Evolutionary conservation across 2,113 vertebrate species (phyloP), one percentile per base, ranked within the genome.

Genomic region (Ia io): DNA sequence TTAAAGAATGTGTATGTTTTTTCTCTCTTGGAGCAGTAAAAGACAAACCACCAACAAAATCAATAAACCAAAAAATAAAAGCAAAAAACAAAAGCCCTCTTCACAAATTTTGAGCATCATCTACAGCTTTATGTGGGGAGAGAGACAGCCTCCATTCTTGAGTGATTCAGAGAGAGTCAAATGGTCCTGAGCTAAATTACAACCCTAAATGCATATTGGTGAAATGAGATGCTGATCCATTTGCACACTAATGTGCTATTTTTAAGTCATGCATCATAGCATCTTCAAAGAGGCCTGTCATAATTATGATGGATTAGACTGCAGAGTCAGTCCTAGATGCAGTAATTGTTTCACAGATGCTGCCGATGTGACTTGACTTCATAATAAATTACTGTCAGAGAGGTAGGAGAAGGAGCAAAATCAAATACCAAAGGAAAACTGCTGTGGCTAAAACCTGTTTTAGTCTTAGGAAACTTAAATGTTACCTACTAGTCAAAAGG

Each of bases 291-390:
- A 98, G 97, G 96, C 98, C 97, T 97, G 98, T 98, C 98, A 98
- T 99, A 99, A 99, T 99, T 98, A 98, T 99, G 99, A 99, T 99
- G 98, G 98, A 99, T 99, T 98, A 99, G 98, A 98, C 98, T 98
- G 98, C 98, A 95, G 98, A 98, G 98, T 98, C 98, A 97, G 98
- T 97, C 97, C 98, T 98, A 88, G 97, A 80, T 97, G 96, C 97
- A 98, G 98, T 98, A 98, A 99, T 99, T 99, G 98, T 99, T 99
- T 98, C 98, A 97, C 98, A 99, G 99, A 99, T 99, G 98, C 98
- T 98, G 98, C 91, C 96, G 95, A 98, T 98, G 98, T 98, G 98
- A 98, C 98, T 97, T 97, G 98, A 99, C 99, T 99, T 98, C 98
- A 98, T 98, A 98, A 99, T 98, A 96, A 96, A 97, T 98, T 97